Percentiles rank a stretch among this genome's conserved stretches.
phyloP scores from a whole-genome alignment of 2,113 vertebrate species.

The Clarias gariepinus region DNA sequence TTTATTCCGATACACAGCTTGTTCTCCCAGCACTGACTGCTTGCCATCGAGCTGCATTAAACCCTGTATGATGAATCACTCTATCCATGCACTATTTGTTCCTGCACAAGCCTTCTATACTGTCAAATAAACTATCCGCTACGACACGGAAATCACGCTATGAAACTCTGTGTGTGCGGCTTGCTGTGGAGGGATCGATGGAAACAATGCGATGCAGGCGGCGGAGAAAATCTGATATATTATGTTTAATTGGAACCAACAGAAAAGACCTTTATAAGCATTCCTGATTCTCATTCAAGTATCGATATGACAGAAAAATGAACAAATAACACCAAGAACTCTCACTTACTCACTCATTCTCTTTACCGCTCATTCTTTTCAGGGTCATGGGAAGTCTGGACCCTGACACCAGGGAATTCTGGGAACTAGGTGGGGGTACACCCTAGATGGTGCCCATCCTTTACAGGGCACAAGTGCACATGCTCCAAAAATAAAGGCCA shows the following conservation, averaged over 20 bases:
- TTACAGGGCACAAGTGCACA: no score
- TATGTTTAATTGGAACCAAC: constrained; percentile 25
- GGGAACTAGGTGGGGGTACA: no score
- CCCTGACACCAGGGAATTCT: no score
- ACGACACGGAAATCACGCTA: constrained; percentile 33
- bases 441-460: no score
- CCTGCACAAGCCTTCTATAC: background rate
- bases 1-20: constrained; percentile 23
- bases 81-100: constrained; percentile 12
- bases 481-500: no score
- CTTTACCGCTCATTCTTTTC: no score
- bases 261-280: constrained; percentile 25
- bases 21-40: constrained; percentile 8
- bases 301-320: background rate
- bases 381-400: no score
- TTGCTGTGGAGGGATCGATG: constrained; percentile 36
- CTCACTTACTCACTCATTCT: no score
- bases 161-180: constrained; percentile 32
- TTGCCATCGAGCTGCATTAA: background rate
- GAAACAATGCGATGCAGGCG: constrained; percentile 10
- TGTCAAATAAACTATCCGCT: constrained; percentile 18
- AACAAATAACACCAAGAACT: background rate
- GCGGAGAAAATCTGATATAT: constrained; percentile 35
- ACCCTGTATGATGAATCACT: constrained; percentile 17
- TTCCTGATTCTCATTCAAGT: background rate